Base-by-base conservation (phyloP, 2,113 vertebrate genomes). In the Stegostoma tigrinum region DNA sequence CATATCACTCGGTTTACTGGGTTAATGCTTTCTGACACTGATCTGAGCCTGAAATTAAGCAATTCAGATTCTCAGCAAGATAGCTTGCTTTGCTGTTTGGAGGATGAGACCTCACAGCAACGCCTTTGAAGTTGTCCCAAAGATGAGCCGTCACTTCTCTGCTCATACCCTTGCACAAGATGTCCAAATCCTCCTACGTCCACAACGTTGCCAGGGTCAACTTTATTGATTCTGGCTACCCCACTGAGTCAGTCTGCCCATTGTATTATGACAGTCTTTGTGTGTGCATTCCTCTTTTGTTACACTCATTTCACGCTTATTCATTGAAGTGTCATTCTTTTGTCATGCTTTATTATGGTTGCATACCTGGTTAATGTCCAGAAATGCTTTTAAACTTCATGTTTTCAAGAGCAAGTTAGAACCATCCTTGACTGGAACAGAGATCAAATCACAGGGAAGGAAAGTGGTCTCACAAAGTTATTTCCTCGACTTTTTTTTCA, bases 11-110 rank as follows among this genome's bases (percentile, higher is more conserved):
- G 89, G 38, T 93, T 93, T 67, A 66, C 89, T 61, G 66, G n/a
- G 55, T 91, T 91, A 66, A 93, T 66, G 61, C 23, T 93, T 42
- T 66, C 23, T 93, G 89, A 66, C 89, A 93, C 66, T 30, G 66
- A n/a, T 93, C 64, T 93, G 34, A 93, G 89, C n/a, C 89, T 67
- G 61, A 64, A 93, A 93, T 93, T 93, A 64, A 93, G 61, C n/a
- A 93, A 61, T 67, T 93, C 89, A 66, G 61, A 19, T 93, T 93
- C 55, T 34, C 64, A 38, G 89, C 38, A 19, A 30, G n/a, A 66
- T 93, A 66, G 61, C 89, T 93, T 67, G 61, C 8, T 66, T 61
- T 23, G 61, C 61, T 24, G 61, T 64, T n/a, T 93, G 89, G 64
- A 93, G 61, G 89, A 67, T 34, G 8, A 64, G n/a, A 66, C 61